Conservation (phyloP, 2,888 invertebrate genomes). For the Phengaris alcon region DNA sequence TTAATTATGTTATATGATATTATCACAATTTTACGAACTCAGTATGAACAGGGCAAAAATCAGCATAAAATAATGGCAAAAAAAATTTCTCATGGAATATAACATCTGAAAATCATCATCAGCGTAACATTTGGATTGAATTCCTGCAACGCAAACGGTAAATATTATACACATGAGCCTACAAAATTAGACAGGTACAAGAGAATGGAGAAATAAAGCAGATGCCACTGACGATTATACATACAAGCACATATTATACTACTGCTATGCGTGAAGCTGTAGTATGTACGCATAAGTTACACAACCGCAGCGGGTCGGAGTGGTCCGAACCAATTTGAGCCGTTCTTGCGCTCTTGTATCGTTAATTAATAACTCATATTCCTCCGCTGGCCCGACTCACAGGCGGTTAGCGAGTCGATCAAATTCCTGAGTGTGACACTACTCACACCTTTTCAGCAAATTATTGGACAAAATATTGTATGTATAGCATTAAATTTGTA, state of each 20-base stretch:
- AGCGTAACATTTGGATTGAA: too few species aligned
- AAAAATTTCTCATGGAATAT: too few species aligned
- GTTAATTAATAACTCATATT: conserved; percentile 32
- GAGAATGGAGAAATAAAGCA: too few species aligned
- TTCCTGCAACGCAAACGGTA: too few species aligned
- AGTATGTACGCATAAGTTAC: not conserved
- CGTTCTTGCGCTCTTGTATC: conserved; percentile 18
- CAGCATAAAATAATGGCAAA: not conserved
- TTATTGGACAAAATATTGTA: not conserved
- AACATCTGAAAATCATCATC: too few species aligned
- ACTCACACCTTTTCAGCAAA: not conserved
- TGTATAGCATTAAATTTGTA: not conserved
- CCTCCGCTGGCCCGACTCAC: conserved; percentile 21
- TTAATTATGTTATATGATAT: not conserved
- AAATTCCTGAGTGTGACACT: not conserved
- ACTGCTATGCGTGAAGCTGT: too few species aligned
- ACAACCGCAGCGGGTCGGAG: conserved; percentile 2
- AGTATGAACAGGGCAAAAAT: not conserved
- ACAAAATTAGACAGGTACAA: too few species aligned
- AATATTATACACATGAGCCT: too few species aligned
- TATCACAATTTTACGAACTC: not conserved
- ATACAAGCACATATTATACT: too few species aligned
- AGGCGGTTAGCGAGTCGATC: not conserved
- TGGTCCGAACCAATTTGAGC: conserved; percentile 18
- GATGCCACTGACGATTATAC: too few species aligned